Percentiles rank a stretch among this genome's conserved stretches.
phyloP scores from a whole-genome alignment of 2,113 vertebrate genomes.

The Meles meles region DNA sequence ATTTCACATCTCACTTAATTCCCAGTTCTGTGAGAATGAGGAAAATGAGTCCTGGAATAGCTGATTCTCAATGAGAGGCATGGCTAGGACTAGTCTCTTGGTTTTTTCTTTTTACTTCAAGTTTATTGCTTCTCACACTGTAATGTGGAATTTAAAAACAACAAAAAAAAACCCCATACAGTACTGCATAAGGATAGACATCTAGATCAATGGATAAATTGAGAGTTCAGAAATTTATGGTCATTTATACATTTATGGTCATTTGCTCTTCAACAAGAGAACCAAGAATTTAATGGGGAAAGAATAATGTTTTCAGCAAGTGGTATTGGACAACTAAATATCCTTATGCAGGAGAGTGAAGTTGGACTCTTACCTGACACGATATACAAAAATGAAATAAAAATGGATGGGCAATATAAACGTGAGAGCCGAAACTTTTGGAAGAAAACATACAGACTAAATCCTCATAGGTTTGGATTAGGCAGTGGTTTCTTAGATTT shows the following conservation, averaged over 20 bases:
- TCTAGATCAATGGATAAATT: background rate
- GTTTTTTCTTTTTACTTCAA: background rate
- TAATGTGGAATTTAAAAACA: background rate
- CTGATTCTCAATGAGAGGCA: background rate
- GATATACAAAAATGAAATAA: background rate
- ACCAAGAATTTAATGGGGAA: background rate
- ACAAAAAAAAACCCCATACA: background rate
- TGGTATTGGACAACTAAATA: background rate
- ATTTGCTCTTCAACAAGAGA: background rate
- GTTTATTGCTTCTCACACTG: background rate
- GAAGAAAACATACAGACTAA: background rate
- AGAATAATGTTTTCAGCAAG: background rate
- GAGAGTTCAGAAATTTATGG: background rate
- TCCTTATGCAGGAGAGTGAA: background rate
- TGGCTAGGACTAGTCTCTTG: background rate
- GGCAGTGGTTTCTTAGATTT: background rate
- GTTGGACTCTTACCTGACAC: background rate
- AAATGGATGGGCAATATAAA: background rate
- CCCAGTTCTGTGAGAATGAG: background rate
- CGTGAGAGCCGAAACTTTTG: background rate
- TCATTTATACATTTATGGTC: background rate
- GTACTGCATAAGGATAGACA: background rate
- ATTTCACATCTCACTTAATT: constrained; percentile 5
- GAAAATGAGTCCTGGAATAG: background rate
- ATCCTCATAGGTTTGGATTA: background rate